Base-by-base conservation (phyloP, 2,888 invertebrate genomes). In the Eucriotettix oculatus region DNA sequence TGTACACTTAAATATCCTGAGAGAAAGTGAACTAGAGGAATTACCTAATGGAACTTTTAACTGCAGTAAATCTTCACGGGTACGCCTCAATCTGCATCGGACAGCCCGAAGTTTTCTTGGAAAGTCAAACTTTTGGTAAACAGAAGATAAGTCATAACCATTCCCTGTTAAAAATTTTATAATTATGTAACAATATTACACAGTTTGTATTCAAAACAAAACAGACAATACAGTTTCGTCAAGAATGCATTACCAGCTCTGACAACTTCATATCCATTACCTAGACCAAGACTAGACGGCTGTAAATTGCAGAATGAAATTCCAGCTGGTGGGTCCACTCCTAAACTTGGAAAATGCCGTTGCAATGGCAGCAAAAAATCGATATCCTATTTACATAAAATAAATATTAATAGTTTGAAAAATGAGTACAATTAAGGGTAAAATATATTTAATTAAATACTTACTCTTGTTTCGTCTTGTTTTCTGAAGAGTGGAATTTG, bases 261-360 rank as follows among this genome's bases (percentile, higher is more conserved):
- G 58, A 61, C 40, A 12, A 64, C 52, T 62, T 65, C 66, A 61
- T 65, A 66, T 12, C 66, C 64, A 56, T 60, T 62, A 53, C 64
- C 66, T 16, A 62, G 56, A 16, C 57, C 60, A 44, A 65, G 57
- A 54, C 56, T 62, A 14, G 62, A 62, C 16, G 63, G 63, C 57
- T 64, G 61, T 42, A 66, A 52, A 48, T 64, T 64, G 44, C 59
- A 48, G 59, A 67, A 68, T 10, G 64, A 62, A 12, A 67, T 59
- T 1, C 65, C 66, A 10, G 64, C 62, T 48, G 66, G 66, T 43
- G 66, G 64, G 54, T 68, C 67, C 10, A 66, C 17, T 42, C 57
- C 56, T 62, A 63, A 61, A 58, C 3, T 48, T 48, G 48, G 48
- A 48, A 48, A n/a, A 12, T 48, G 2, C 48, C n/a, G 12, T 48